These are phyloP conservation scores for Drosophila tripunctata DNA, from an alignment of 2,888 invertebrate species.

Conservation along the genomic window DNA sequence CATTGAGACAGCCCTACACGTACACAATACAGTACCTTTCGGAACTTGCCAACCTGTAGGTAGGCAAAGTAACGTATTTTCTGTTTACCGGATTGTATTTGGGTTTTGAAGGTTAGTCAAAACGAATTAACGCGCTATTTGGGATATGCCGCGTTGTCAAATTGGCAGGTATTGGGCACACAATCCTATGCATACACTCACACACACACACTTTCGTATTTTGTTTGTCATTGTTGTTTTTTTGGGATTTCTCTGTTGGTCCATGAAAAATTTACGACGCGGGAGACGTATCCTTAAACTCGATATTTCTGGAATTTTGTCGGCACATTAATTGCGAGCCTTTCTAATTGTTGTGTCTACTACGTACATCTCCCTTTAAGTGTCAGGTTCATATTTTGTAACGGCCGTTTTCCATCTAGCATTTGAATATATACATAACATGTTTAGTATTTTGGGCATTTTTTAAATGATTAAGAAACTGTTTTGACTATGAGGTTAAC, in stretches of 20 bases:
- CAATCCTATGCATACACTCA: conserved; percentile 19
- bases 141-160: conserved; percentile 43
- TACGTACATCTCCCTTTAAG: conserved; percentile 23
- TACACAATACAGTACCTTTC: conserved; percentile 30
- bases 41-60: conserved; percentile 51
- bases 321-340: conserved; percentile 60
- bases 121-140: conserved; percentile 76
- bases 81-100: conserved; percentile 41
- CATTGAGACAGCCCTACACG: conserved; percentile 52
- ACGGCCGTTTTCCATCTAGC: no score
- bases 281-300: conserved; percentile 37
- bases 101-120: conserved; percentile 73
- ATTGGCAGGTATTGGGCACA: conserved; percentile 59
- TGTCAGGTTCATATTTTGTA: conserved; percentile 35
- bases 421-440: no score
- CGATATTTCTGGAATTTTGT: conserved; percentile 64
- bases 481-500: no score
- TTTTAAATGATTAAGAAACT: no score
- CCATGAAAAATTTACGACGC: conserved; percentile 65
- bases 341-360: conserved; percentile 55
- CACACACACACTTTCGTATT: conserved; percentile 14
- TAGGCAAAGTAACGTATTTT: conserved; percentile 66
- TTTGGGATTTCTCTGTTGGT: conserved; percentile 54
- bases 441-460: no score
- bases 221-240: conserved; percentile 69